phyloP scores from a whole-genome alignment of 2,797 vertebrate genomes.

The Ataeniobius toweri region DNA sequence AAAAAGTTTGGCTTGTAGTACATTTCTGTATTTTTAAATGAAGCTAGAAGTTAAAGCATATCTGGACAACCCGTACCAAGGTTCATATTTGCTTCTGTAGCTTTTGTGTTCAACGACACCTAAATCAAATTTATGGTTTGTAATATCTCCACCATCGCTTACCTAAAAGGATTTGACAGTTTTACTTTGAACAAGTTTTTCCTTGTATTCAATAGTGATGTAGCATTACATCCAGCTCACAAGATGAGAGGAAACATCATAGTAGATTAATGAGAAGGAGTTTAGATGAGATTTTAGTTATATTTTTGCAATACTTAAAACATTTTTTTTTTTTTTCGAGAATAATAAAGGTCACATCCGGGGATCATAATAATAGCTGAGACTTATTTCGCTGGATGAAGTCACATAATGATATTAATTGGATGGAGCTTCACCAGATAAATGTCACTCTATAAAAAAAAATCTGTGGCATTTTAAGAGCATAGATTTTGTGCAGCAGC shows the following conservation, averaged over 20 bases:
- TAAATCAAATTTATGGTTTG: background rate
- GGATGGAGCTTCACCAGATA: too few species aligned
- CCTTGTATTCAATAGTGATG: background rate
- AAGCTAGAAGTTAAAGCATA: background rate
- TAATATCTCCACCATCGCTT: background rate
- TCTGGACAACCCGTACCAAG: background rate
- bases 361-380: too few species aligned
- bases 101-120: background rate
- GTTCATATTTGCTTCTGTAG: background rate
- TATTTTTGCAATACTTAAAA: background rate
- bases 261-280: background rate
- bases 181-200: background rate
- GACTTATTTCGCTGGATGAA: too few species aligned
- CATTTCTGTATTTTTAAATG: too few species aligned
- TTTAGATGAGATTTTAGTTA: background rate
- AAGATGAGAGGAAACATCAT: background rate
- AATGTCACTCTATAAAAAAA: too few species aligned
- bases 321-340: too few species aligned
- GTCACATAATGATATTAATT: too few species aligned
- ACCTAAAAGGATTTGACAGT: background rate
- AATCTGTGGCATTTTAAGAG: too few species aligned
- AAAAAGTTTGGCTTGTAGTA: background rate
- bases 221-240: background rate
- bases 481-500: too few species aligned
- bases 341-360: too few species aligned